A percentile compares a stretch with the other conserved stretches of the same genome.
phyloP scores from a whole-genome alignment of 37 sponge, comb jelly and placozoan genomes.

The Halisarca cf. caerulea region DNA sequence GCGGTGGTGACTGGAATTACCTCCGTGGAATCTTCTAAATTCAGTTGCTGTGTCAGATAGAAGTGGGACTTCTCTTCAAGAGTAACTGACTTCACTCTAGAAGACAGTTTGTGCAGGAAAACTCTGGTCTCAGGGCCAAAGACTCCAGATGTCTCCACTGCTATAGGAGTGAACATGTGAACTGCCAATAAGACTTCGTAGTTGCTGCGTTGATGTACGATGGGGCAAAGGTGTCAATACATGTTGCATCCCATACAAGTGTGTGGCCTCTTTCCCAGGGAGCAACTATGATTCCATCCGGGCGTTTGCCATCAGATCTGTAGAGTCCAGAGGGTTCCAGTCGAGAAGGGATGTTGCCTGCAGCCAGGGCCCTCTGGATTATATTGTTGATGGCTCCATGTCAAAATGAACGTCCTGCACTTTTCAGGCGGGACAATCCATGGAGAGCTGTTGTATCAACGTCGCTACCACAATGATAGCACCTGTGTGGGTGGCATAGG shows the following conservation, averaged over 20 bases:
- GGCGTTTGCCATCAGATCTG: conserved; percentile 2
- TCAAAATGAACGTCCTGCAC: not conserved
- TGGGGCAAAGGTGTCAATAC: conserved; percentile 17
- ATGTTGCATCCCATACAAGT: not conserved
- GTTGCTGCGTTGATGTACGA: not conserved
- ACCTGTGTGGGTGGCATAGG: not conserved
- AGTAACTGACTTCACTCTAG: not conserved
- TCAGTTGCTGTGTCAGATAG: conserved; percentile 1
- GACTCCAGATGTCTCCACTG: not conserved
- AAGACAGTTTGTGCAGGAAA: not conserved
- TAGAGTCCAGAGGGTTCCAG: not conserved
- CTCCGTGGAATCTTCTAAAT: no score
- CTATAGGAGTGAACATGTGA: not conserved
- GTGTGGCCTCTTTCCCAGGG: not conserved
- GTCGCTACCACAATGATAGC: not conserved
- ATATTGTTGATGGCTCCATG: not conserved
- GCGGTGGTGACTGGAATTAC: not conserved
- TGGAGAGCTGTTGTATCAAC: not conserved
- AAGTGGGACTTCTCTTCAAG: not conserved
- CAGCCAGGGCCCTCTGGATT: conserved; percentile 5
- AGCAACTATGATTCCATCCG: not conserved
- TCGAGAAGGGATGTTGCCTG: not conserved
- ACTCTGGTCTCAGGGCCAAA: not conserved
- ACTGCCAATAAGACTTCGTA: not conserved
- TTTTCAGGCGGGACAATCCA: not conserved